Base-by-base conservation (phyloP, 1,140 invertebrate genomes). In the Triops longicaudatus region DNA sequence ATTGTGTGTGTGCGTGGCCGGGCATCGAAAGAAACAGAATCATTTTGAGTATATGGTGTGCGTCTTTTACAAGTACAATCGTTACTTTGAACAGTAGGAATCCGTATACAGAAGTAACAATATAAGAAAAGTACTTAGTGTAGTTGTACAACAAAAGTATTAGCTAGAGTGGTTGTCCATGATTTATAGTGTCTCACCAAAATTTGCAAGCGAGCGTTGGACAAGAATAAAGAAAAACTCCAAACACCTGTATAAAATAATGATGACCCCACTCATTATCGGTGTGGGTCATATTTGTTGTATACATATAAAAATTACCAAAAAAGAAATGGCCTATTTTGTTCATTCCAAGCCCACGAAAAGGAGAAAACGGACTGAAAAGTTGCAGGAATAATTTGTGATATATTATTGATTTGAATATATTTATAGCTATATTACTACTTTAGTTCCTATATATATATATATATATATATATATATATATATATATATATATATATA, bases 221-320 rank as follows among this genome's bases (percentile, higher is more conserved):
- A 63, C 50, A 63, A 63, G 22, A 63, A 63, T 37, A 37, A 37
- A 37, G 31, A 37, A 37, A 37, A 37, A 37, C 31, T 7, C 31
- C 31, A 37, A 63, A 63, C 50, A 63, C 50, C 50, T 63, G 50
- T 63, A 63, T 63, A 63, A 63, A 63, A 63, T 63, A 63, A 63
- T 63, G 50, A 63, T 63, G 50, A 63, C 22, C 50, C 50, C 50
- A 63, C 50, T 63, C 50, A 63, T 22, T 63, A 63, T 63, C 50
- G 17, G 50, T 63, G 50, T 22, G 50, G 50, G 50, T 63, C 50
- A 63, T 63, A 9, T 63, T 63, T 63, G 50, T 63, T 63, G 50
- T 63, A 63, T 63, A 63, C 50, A 63, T 63, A 63, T 63, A 63
- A 63, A 63, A 63, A 63, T 14, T 63, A 14, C 10, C 50, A 9